Evolutionary conservation across 2,113 vertebrate species (phyloP).

Genomic region (Natator depressus): DNA sequence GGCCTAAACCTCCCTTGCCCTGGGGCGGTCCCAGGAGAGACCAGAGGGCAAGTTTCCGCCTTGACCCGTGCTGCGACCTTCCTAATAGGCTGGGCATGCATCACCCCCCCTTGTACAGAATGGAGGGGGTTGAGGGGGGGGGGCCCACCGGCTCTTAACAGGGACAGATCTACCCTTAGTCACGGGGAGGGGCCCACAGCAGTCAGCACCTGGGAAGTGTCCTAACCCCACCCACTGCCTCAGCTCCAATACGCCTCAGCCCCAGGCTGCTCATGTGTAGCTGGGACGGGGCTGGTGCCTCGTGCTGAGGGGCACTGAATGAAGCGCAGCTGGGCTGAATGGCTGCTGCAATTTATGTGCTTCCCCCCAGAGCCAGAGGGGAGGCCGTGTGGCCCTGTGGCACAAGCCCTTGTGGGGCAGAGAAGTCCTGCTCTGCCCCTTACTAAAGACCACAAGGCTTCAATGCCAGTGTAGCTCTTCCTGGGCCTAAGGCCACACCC

Average conservation of each 20-base stretch:
- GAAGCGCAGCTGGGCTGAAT: not conserved
- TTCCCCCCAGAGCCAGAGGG: not conserved
- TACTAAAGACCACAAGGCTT: not conserved
- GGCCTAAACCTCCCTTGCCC: too few relatives aligned
- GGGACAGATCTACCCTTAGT: not conserved
- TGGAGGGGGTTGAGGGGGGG: accelerated
- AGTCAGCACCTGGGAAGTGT: not conserved
- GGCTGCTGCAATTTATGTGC: not conserved
- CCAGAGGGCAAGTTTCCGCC: not conserved
- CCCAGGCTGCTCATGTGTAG: not conserved
- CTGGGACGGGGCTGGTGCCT: not conserved
- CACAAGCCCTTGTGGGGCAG: not conserved
- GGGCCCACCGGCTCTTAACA: not conserved
- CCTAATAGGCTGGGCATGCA: not conserved
- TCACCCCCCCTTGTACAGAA: not conserved
- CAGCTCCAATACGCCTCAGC: not conserved
- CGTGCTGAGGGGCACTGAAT: not conserved
- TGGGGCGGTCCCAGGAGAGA: too few relatives aligned
- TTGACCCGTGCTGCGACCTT: not conserved
- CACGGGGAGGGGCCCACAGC: not conserved
- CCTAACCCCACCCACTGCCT: not conserved
- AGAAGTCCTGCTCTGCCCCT: not conserved
- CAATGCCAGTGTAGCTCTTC: not conserved
- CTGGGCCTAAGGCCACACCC: not conserved
- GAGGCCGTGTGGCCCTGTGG: not conserved